Base-by-base conservation (phyloP, 2,888 invertebrate species). In the Eulithis testata region DNA sequence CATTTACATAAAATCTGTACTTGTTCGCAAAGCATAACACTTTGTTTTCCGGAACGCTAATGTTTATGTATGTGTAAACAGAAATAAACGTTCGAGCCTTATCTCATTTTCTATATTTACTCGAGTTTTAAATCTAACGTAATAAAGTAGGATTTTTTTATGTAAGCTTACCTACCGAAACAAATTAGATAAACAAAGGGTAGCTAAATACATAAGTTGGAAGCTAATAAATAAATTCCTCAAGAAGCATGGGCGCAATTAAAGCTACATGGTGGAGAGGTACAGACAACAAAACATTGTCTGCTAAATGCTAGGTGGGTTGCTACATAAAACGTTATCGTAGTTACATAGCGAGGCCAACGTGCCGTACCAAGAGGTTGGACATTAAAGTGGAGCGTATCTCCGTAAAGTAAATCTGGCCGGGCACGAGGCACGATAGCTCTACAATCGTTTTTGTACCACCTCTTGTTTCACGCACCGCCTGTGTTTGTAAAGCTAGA, bases 381-480 rank as follows among this genome's bases (percentile, higher is more conserved):
- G 80, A 84, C 82, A 84, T 83, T 86, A 84, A 79, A 85, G 80
- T 81, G 77, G 78, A 82, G 75, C 76, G 82, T 86, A 85, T 86
- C 85, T 85, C 81, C 78, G 77, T 78, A 79, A 83, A 86, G 79
- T 87, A 87, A 86, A 88, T 87, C 85, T 85, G 79, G 78, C 78
- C 75, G 77, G 77, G 78, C 79, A 71, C 73, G 74, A 73, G 73
- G 69, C 73, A 80, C 77, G 81, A 84, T 83, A 82, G 85, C 80
- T 78, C 73, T 75, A 82, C 84, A 84, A 84, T 86, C 80, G 83
- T 80, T 81, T 80, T 77, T 72, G 73, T 77, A 80, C 81, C 81
- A 78, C 77, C 85, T 84, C 84, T 87, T 85, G 84, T 87, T 87
- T 86, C 85, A 87, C 84, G 86, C 86, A 84, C 80, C 86, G 85